phyloP scores from a whole-genome alignment of 2,888 invertebrate species.

The Carabus problematicus region DNA sequence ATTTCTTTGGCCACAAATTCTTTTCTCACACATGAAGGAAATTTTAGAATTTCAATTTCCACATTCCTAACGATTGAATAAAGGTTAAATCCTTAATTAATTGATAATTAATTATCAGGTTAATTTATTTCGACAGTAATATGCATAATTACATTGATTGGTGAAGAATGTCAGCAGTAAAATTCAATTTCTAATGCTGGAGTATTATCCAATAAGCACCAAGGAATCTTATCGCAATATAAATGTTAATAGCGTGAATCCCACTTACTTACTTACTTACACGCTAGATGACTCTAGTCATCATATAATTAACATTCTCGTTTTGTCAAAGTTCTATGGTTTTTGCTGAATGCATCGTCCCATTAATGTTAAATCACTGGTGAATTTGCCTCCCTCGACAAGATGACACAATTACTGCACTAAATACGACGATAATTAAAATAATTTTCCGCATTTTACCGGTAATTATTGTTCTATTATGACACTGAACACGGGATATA shows the following conservation, averaged over 20 bases:
- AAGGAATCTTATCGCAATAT: no score
- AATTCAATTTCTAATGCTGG: conserved; percentile 1
- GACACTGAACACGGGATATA: neutral
- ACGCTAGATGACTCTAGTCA: conserved; percentile 3
- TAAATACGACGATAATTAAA: conserved; percentile 17
- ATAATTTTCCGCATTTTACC: conserved; percentile 14
- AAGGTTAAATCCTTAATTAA: conserved; percentile 3
- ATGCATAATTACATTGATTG: conserved; percentile 15
- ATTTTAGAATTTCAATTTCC: no score
- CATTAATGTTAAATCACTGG: conserved; percentile 6
- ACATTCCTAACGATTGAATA: neutral
- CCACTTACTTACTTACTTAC: neutral
- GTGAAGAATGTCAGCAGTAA: conserved; percentile 13
- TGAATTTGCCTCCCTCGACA: conserved; percentile 11
- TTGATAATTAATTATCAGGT: conserved; percentile 12
- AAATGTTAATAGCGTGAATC: no score
- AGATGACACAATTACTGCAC: conserved; percentile 10
- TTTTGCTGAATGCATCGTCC: neutral
- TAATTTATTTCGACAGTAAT: conserved; percentile 19
- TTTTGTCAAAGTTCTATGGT: no score
- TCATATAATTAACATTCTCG: neutral
- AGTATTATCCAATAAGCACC: neutral
- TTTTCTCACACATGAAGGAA: no score
- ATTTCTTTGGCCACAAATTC: no score
- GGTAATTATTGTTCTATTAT: conserved; percentile 20